Percentiles rank a stretch among this genome's conserved stretches.
Evolutionary conservation across 2,888 invertebrate genomes (phyloP).

Genomic region (Ellobium chinense): DNA sequence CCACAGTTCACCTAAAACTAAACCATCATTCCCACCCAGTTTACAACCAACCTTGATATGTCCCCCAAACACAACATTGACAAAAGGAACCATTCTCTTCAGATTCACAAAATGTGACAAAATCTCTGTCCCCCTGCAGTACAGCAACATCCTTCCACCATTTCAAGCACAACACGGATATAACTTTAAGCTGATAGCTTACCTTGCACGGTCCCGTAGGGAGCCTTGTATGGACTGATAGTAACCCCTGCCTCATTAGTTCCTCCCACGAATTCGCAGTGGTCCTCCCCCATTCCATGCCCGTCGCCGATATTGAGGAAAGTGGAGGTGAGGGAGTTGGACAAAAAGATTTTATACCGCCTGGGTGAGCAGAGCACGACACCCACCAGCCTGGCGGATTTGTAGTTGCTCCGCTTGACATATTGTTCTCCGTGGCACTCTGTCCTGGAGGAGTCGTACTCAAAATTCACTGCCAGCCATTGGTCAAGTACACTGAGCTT

Average conservation of each 20-base stretch:
- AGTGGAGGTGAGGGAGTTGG: constrained; percentile 57
- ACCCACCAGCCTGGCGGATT: constrained; percentile 62
- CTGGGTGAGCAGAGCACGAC: constrained; percentile 65
- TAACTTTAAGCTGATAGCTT: neutral
- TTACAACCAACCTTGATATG: too few relatives aligned
- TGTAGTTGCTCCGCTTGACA: constrained; percentile 57
- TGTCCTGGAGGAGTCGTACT: constrained; percentile 55
- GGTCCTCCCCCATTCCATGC: constrained; percentile 67
- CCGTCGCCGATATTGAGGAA: constrained; percentile 70
- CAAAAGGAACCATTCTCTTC: too few relatives aligned
- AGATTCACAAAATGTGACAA: neutral
- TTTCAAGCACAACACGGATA: neutral
- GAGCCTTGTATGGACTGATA: constrained; percentile 47
- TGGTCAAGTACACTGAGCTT: constrained; percentile 51
- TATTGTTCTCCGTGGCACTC: constrained; percentile 63
- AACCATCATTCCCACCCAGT: too few relatives aligned
- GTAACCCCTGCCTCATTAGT: constrained; percentile 34
- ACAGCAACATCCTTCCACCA: too few relatives aligned
- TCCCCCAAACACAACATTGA: too few relatives aligned
- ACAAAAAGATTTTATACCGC: constrained; percentile 69
- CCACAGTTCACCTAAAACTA: too few relatives aligned
- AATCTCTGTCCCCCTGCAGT: neutral
- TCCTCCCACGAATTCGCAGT: constrained; percentile 72
- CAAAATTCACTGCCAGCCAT: constrained; percentile 65
- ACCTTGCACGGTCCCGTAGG: constrained; percentile 49